Evolutionary conservation across 2,888 invertebrate species (phyloP).

Genomic region (Drosophila monieri): DNA sequence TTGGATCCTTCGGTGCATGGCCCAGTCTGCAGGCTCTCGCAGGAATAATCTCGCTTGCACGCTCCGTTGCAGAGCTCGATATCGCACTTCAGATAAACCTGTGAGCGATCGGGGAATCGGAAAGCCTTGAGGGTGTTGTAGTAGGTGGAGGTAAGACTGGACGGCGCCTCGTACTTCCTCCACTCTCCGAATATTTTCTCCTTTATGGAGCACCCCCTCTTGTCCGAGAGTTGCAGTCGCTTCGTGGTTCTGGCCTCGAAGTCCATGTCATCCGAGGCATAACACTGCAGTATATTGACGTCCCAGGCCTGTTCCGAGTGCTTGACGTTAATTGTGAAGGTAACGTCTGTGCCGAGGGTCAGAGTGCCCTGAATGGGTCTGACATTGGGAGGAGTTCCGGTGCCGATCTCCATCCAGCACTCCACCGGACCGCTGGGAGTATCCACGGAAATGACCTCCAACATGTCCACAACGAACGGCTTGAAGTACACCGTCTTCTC

Average conservation of each 20-base stretch:
- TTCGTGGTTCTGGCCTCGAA: slow-evolving; percentile 86
- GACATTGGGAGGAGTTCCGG: slow-evolving; percentile 88
- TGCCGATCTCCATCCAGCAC: slow-evolving; percentile 91
- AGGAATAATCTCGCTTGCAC: slow-evolving; percentile 70
- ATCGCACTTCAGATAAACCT: slow-evolving; percentile 90
- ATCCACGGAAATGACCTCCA: slow-evolving; percentile 88
- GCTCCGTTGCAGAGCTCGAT: slow-evolving; percentile 85
- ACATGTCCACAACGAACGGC: slow-evolving; percentile 89
- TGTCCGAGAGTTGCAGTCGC: slow-evolving; percentile 88
- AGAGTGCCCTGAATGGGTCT: slow-evolving; percentile 87
- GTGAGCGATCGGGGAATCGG: slow-evolving; percentile 89
- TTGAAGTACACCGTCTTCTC: slow-evolving; percentile 83
- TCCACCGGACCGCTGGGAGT: slow-evolving; percentile 88
- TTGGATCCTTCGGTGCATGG: slow-evolving; percentile 30
- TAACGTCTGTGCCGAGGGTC: slow-evolving; percentile 88
- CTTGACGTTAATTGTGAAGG: slow-evolving; percentile 88
- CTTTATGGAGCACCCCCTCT: slow-evolving; percentile 88
- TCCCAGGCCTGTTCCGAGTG: slow-evolving; percentile 87
- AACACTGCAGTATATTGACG: slow-evolving; percentile 89
- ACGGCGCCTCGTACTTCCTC: slow-evolving; percentile 86
- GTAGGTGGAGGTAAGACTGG: slow-evolving; percentile 87
- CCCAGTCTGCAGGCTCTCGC: slow-evolving; percentile 38
- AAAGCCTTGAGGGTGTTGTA: slow-evolving; percentile 89
- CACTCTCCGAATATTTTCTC: slow-evolving; percentile 88
- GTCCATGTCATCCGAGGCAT: slow-evolving; percentile 88